phyloP scores from a whole-genome alignment of 2,113 vertebrate species.

The Rhizomys pruinosus region DNA sequence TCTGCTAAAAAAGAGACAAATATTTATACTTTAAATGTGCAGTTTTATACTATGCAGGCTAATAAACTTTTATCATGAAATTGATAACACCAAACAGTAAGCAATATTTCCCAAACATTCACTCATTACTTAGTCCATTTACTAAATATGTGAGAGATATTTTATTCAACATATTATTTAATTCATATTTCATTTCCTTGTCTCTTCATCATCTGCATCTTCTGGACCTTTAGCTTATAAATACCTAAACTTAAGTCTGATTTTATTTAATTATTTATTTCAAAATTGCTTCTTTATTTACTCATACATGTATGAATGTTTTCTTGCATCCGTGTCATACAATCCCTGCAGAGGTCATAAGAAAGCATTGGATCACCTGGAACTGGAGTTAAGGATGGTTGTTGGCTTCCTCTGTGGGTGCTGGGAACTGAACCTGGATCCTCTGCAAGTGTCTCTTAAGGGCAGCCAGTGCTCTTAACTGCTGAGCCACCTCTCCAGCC shows the following conservation, averaged over 20 bases:
- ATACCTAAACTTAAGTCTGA: not conserved
- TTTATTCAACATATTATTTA: not conserved
- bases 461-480: too few species aligned
- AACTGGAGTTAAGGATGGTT: too few species aligned
- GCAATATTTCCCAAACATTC: not conserved
- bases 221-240: not conserved
- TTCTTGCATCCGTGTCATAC: too few species aligned
- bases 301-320: too few species aligned
- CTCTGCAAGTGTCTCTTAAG: too few species aligned
- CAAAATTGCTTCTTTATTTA: too few species aligned
- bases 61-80: constrained; percentile 18
- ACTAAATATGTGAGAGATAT: not conserved
- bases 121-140: not conserved
- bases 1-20: not conserved
- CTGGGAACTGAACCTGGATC: too few species aligned
- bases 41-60: not conserved
- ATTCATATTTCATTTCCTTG: not conserved
- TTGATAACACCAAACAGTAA: not conserved
- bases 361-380: too few species aligned
- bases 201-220: not conserved
- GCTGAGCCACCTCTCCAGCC: too few species aligned
- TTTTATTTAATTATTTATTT: not conserved
- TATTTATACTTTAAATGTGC: not conserved
- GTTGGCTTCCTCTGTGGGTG: too few species aligned
- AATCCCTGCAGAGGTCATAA: too few species aligned